Percentiles rank a stretch among this genome's conserved stretches.
These are phyloP conservation scores for Caenorhabditis sp. DNA, from an alignment of 2,888 invertebrate genomes.

Conservation along the genomic window DNA sequence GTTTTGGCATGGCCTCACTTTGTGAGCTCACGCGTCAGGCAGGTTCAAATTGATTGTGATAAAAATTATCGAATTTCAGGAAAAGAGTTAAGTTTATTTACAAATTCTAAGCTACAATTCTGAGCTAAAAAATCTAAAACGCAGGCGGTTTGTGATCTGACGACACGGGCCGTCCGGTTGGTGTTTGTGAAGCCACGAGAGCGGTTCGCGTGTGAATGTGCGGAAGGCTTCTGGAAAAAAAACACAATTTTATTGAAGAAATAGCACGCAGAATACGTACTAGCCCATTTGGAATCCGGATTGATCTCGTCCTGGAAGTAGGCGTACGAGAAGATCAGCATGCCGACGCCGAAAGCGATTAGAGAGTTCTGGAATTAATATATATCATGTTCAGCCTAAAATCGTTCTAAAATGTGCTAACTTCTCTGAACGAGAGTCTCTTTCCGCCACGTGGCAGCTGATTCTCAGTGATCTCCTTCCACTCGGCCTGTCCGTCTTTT, in stretches of 20 bases:
- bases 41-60: too few relatives aligned
- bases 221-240: slow-evolving; percentile 40
- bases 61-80: not conserved
- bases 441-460: slow-evolving; percentile 68
- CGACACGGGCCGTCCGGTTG: slow-evolving; percentile 33
- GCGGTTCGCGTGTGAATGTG: slow-evolving; percentile 44
- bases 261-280: slow-evolving; percentile 64
- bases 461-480: slow-evolving; percentile 65
- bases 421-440: slow-evolving; percentile 64
- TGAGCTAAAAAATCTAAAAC: slow-evolving; percentile 23
- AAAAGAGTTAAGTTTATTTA: not conserved
- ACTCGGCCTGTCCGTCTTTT: slow-evolving; percentile 55
- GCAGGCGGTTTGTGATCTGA: slow-evolving; percentile 50
- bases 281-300: slow-evolving; percentile 73
- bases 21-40: too few relatives aligned
- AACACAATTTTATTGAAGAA: not conserved
- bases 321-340: slow-evolving; percentile 62
- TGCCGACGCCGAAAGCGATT: slow-evolving; percentile 46
- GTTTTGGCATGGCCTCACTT: too few relatives aligned
- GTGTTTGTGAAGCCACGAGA: slow-evolving; percentile 29
- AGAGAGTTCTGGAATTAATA: slow-evolving; percentile 54
- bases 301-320: slow-evolving; percentile 69
- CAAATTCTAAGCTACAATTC: not conserved
- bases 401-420: too few relatives aligned
- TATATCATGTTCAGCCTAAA: not conserved